Evolutionary conservation across 2,888 invertebrate species (phyloP).

Genomic region (Lutraria lutraria): DNA sequence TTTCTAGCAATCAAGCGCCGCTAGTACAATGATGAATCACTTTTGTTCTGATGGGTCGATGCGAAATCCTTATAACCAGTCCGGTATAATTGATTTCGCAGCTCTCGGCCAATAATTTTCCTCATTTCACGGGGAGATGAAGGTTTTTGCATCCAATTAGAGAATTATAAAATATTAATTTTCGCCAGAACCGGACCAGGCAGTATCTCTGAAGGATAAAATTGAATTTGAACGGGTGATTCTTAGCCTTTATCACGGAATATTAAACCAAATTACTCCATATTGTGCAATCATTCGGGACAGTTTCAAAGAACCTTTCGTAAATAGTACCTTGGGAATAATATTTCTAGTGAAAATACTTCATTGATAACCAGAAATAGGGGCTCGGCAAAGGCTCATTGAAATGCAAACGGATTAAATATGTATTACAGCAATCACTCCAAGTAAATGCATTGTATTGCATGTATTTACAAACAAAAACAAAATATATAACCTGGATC

Average conservation of each 20-base stretch:
- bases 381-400: not conserved
- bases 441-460: too few relatives aligned
- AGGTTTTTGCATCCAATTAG: constrained; percentile 67
- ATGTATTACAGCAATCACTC: too few relatives aligned
- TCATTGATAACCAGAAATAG: not conserved
- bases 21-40: constrained; percentile 66
- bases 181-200: constrained; percentile 48
- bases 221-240: constrained; percentile 8
- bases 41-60: constrained; percentile 64
- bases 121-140: constrained; percentile 33
- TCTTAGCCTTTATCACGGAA: constrained; percentile 8
- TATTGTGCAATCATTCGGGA: not conserved
- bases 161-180: constrained; percentile 71
- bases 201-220: not conserved
- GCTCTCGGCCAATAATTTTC: constrained; percentile 62
- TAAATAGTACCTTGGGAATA: not conserved
- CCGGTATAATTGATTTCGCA: constrained; percentile 65
- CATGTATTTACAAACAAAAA: too few relatives aligned
- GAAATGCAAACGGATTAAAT: too few relatives aligned
- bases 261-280: not conserved
- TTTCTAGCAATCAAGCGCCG: constrained; percentile 64
- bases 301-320: not conserved
- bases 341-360: not conserved
- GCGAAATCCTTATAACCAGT: constrained; percentile 62
- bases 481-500: too few relatives aligned